phyloP scores from a whole-genome alignment of 2,113 vertebrate genomes.

The Paradoxurus hermaphroditus region DNA sequence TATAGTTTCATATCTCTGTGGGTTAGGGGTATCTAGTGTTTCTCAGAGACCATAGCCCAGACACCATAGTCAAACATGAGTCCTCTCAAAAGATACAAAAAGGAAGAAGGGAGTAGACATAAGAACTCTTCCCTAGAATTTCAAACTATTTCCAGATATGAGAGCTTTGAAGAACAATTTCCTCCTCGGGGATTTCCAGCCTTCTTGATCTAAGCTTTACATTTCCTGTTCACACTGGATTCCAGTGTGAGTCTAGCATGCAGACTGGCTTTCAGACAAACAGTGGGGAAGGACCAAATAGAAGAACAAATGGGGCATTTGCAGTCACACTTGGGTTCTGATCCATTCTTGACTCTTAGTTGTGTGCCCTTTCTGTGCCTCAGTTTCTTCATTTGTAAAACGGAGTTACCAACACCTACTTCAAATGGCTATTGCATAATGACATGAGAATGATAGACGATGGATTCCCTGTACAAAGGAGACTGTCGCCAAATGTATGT shows the following conservation, averaged over 20 bases:
- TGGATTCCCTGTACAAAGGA: not conserved
- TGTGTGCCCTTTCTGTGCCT: not conserved
- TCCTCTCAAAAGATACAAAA: not conserved
- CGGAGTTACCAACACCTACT: not conserved
- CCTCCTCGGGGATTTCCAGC: not conserved
- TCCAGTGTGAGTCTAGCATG: not conserved
- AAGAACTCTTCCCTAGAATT: constrained; percentile 17
- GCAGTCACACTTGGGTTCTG: not conserved
- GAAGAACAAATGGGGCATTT: not conserved
- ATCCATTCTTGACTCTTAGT: not conserved
- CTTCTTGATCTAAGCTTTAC: not conserved
- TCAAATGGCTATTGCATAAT: not conserved
- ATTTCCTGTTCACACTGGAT: not conserved
- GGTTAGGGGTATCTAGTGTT: not conserved
- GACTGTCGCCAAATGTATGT: not conserved
- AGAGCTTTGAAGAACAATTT: not conserved
- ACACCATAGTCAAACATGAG: not conserved
- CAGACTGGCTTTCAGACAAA: not conserved
- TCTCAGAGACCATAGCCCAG: constrained; percentile 15
- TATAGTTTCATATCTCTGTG: not conserved
- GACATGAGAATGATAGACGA: not conserved
- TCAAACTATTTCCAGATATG: not conserved
- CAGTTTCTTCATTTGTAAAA: not conserved
- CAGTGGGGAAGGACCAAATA: no score
- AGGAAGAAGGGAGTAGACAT: not conserved